Base-by-base conservation (phyloP, 2,888 invertebrate genomes). In the Drosophila gaucha region DNA sequence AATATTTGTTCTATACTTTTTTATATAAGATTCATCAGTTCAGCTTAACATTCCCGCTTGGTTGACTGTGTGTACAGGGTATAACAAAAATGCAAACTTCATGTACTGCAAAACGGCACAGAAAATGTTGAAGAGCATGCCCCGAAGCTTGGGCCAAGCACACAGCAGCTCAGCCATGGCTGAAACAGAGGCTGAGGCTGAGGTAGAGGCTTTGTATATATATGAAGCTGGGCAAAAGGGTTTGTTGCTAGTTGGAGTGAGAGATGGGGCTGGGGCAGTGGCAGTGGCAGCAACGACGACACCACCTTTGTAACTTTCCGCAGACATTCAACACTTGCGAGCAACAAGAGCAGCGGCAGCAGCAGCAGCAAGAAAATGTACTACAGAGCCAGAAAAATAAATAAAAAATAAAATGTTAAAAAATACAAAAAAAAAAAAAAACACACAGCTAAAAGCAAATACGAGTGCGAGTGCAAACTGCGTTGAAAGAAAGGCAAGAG, bases 291-390 rank as follows among this genome's bases (percentile, higher is more conserved):
- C 52, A 51, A 66, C 74, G 62, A 63, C 78, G 66, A 71, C 78
- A 74, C 63, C 80, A 78, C 74, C 78, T 80, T 76, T 80, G 76
- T 76, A 80, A 78, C 78, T 80, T 80, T 78, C 68, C 80, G 76
- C 80, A 80, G 80, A 80, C 80, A 78, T 80, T 78, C 80, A 80
- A 78, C 80, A 80, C 76, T 80, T 79, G 75, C 76, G 65, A 68
- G 74, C 72, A 62, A 69, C 74, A 77, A 67, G 67, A 74, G 69
- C 55, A 59, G 55, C 58, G 35, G 62, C 59, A 38, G 55, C 51
- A 26, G 46, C 62, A 24, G 70, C 67, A 71, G 60, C 67, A 75
- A 67, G 63, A 68, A 74, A 71, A 59, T 57, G 57, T 67, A 72
- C 63, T 76, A 72, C 59, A 58, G 46, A 44, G 67, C 59, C 46